A percentile compares a stretch with the other conserved stretches of the same genome.
These are phyloP conservation scores for Oplegnathus fasciatus DNA, from an alignment of 2,113 vertebrate species.

Conservation along the genomic window DNA sequence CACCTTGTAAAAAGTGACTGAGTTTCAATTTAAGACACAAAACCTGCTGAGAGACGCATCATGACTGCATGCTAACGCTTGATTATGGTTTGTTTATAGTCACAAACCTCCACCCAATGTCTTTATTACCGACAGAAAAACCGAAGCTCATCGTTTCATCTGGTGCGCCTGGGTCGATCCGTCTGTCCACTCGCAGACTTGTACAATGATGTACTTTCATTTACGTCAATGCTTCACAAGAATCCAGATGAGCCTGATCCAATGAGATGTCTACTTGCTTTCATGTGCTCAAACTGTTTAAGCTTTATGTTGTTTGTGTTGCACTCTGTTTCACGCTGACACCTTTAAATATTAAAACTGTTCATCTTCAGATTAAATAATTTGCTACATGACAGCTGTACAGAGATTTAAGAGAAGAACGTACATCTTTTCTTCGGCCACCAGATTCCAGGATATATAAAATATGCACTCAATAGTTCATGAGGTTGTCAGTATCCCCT, in stretches of 20 bases:
- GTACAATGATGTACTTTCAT: slow-evolving; percentile 9
- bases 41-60: slow-evolving; percentile 13
- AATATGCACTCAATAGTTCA: neutral
- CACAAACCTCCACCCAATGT: neutral
- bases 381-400: neutral
- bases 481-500: slow-evolving; percentile 81
- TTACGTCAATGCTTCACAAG: slow-evolving; percentile 18
- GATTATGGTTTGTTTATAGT: slow-evolving; percentile 28
- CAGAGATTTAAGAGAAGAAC: neutral
- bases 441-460: neutral
- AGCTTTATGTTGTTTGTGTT: neutral
- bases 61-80: neutral
- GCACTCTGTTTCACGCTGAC: neutral
- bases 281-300: neutral
- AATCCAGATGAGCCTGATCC: slow-evolving; percentile 11
- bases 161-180: neutral
- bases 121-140: slow-evolving; percentile 34
- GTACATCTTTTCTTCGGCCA: neutral
- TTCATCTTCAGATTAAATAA: neutral
- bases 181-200: slow-evolving; percentile 3
- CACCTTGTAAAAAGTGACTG: neutral
- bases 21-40: neutral
- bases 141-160: slow-evolving; percentile 22
- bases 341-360: neutral
- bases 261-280: neutral